Evolutionary conservation across 2,113 vertebrate species (phyloP).

Genomic region (Embiotoca jacksoni): DNA sequence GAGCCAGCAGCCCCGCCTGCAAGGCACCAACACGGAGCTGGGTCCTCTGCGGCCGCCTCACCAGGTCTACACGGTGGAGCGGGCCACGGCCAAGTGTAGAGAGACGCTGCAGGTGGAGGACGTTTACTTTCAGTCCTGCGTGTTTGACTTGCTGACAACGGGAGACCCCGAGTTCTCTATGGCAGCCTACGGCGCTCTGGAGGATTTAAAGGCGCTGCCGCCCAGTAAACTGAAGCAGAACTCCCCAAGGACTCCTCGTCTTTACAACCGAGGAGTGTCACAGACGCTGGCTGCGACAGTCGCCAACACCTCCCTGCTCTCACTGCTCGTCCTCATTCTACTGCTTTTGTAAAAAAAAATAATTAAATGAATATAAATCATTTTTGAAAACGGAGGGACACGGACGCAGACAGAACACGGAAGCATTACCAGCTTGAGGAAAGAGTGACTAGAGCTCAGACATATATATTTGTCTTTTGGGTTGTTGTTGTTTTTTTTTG

Average conservation of each 20-base stretch:
- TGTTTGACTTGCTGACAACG: constrained; percentile 89
- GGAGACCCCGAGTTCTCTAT: constrained; percentile 88
- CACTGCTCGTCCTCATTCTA: constrained; percentile 65
- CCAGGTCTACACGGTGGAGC: constrained; percentile 84
- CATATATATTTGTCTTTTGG: constrained; percentile 16
- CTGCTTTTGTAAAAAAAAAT: constrained; percentile 70
- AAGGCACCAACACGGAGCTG: constrained; percentile 68
- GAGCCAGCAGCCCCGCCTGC: constrained; percentile 67
- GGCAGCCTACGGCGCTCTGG: constrained; percentile 86
- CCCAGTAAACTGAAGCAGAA: constrained; percentile 86
- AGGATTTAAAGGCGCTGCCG: constrained; percentile 87
- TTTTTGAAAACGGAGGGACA: constrained; percentile 16
- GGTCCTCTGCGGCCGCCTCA: constrained; percentile 70
- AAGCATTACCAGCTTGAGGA: constrained; percentile 77
- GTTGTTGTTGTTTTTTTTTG: not conserved
- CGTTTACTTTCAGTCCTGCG: constrained; percentile 90
- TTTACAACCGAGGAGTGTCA: constrained; percentile 42
- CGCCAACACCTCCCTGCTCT: constrained; percentile 44
- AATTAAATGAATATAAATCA: constrained; percentile 22
- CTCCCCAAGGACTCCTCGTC: constrained; percentile 76
- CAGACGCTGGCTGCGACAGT: constrained; percentile 15
- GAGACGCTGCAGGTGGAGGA: constrained; percentile 88
- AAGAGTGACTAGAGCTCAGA: constrained; percentile 63
- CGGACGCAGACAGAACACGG: constrained; percentile 53
- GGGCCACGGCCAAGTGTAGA: constrained; percentile 85